A percentile compares a stretch with the other conserved stretches of the same genome.
Conservation (phyloP, 2,113 vertebrate genomes). For the Macroglossus sobrinus region DNA sequence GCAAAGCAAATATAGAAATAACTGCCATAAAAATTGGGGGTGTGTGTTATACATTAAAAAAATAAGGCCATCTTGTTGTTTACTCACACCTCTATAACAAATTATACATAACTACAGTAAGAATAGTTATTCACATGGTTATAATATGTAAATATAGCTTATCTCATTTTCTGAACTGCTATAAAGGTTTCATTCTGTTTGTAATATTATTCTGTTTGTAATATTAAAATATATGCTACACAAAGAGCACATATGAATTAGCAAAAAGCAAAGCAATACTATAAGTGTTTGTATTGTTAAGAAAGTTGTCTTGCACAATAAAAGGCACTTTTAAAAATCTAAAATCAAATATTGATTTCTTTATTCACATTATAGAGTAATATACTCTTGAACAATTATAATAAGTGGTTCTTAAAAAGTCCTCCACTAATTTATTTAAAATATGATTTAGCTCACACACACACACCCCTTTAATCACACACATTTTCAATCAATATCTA, state of each 20-base stretch:
- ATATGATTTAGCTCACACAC: not conserved
- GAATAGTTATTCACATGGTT: not conserved
- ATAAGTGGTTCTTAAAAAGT: not conserved
- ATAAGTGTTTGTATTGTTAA: not conserved
- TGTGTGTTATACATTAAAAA: not conserved
- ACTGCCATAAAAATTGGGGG: not conserved
- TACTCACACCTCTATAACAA: not conserved
- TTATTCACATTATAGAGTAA: not conserved
- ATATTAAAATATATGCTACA: not conserved
- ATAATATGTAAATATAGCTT: not conserved
- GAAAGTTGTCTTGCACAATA: not conserved
- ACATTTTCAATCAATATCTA: not conserved
- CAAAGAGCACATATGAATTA: not conserved
- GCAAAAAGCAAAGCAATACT: not conserved
- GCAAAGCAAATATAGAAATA: not conserved
- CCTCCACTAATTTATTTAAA: not conserved
- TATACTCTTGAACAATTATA: not conserved
- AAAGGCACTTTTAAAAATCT: not conserved
- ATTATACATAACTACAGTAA: not conserved
- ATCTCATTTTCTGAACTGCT: not conserved
- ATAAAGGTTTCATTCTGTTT: constrained; percentile 20
- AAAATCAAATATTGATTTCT: not conserved
- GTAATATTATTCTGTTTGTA: not conserved
- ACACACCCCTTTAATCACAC: not conserved
- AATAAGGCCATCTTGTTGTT: not conserved